Conservation (phyloP, 2,113 vertebrate genomes). For the Phylloscopus trochiloides region DNA sequence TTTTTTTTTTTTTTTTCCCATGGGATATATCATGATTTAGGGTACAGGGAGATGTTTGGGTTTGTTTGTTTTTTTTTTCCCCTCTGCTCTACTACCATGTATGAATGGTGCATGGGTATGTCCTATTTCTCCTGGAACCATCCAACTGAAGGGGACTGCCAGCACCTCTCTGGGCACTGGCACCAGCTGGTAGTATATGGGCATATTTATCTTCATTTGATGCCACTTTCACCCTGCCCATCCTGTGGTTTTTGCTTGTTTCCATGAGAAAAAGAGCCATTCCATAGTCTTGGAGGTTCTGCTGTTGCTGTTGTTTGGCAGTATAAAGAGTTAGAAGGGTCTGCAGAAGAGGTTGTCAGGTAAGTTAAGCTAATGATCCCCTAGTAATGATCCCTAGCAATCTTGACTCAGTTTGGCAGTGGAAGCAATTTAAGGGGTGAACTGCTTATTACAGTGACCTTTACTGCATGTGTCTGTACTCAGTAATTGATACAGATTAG, state of each 20-base stretch:
- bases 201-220: background rate
- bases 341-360: constrained; percentile 1
- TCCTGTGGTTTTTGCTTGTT: background rate
- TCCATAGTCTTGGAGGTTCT: background rate
- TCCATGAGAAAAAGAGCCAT: background rate
- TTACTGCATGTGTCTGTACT: background rate
- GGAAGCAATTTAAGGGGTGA: constrained; percentile 29
- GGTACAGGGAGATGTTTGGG: background rate
- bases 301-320: background rate
- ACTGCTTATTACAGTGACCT: constrained; percentile 38
- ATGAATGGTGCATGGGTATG: background rate
- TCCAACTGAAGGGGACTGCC: background rate
- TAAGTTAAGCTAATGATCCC: background rate
- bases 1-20: background rate
- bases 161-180: background rate
- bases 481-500: constrained; percentile 50
- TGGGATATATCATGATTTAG: background rate
- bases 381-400: background rate
- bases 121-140: background rate
- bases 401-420: constrained; percentile 4
- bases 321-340: background rate
- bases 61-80: background rate
- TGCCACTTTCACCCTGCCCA: background rate
- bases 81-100: background rate
- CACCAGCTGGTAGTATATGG: background rate